Evolutionary conservation across 2,797 vertebrate species (phyloP).

Genomic region (Pipistrellus kuhlii): DNA sequence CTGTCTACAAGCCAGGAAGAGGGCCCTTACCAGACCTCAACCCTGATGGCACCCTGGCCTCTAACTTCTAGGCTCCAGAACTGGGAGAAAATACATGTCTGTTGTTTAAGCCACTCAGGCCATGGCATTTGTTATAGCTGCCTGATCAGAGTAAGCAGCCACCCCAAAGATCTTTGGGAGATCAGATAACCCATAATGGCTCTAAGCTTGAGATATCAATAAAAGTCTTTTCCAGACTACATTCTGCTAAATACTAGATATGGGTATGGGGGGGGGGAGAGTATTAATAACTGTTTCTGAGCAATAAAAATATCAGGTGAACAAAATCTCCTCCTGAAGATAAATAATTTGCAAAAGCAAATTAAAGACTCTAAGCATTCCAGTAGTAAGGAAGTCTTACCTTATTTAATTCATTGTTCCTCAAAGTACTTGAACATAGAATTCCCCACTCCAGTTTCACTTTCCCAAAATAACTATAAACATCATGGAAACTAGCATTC

Average conservation of each 20-base stretch:
- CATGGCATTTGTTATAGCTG: not conserved
- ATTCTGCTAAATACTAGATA: not conserved
- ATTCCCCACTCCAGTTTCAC: not conserved
- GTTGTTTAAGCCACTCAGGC: not conserved
- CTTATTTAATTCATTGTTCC: slow-evolving; percentile 8
- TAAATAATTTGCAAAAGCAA: not conserved
- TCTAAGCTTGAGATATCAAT: not conserved
- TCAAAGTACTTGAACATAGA: slow-evolving; percentile 29
- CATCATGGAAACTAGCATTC: not conserved
- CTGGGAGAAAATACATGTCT: not conserved
- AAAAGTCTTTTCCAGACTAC: not conserved
- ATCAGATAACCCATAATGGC: not conserved
- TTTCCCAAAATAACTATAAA: not conserved
- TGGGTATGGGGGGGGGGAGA: fast-evolving
- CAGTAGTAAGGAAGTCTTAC: not conserved
- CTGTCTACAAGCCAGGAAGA: not conserved
- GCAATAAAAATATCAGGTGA: not conserved
- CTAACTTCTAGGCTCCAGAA: not conserved
- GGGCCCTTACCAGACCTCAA: not conserved
- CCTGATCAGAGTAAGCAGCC: not conserved
- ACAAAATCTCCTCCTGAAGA: not conserved
- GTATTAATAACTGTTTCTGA: slow-evolving; percentile 3
- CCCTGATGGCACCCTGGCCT: not conserved
- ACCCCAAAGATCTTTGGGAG: not conserved
- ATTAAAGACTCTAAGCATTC: slow-evolving; percentile 20